Percentiles rank a stretch among this genome's conserved stretches.
These are phyloP conservation scores for Pseudanteris insignis DNA, from an alignment of 2,888 invertebrate genomes.

Conservation along the genomic window DNA sequence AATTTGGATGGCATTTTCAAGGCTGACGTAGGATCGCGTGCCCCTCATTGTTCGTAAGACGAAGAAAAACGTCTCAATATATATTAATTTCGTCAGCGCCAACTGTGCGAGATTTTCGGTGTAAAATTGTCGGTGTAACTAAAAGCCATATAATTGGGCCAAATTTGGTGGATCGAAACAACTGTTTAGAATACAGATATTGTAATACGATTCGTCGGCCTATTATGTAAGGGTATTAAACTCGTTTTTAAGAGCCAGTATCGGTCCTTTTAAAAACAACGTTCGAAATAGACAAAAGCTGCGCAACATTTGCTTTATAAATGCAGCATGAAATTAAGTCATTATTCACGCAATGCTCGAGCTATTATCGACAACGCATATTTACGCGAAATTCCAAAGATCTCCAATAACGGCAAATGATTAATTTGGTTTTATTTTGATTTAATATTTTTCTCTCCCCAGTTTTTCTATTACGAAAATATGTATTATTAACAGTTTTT, in stretches of 20 bases:
- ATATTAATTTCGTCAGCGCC: conserved; percentile 29
- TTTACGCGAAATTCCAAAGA: neutral
- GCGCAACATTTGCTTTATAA: conserved; percentile 26
- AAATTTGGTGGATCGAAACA: conserved; percentile 43
- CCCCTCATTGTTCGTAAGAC: conserved; percentile 17
- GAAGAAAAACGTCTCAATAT: conserved; percentile 22
- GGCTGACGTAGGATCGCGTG: neutral
- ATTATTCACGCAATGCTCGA: conserved; percentile 19
- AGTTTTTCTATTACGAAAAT: no score
- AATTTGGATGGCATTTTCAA: no score
- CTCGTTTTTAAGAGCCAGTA: conserved; percentile 34
- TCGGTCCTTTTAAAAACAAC: conserved; percentile 20
- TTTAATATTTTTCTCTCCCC: no score
- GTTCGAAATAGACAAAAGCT: conserved; percentile 27
- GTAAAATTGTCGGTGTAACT: conserved; percentile 40
- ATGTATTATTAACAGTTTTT: no score
- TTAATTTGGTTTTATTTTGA: no score
- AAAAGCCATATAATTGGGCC: conserved; percentile 43
- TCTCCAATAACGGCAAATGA: no score
- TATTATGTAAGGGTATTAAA: conserved; percentile 43
- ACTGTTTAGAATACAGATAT: conserved; percentile 46
- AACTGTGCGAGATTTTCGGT: conserved; percentile 31
- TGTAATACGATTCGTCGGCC: conserved; percentile 40
- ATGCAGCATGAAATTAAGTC: conserved; percentile 30
- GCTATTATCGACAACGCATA: conserved; percentile 14